Percentiles rank a stretch among this genome's conserved stretches.
phyloP scores from a whole-genome alignment of 1,140 invertebrate genomes.

The Sinonovacula constricta region DNA sequence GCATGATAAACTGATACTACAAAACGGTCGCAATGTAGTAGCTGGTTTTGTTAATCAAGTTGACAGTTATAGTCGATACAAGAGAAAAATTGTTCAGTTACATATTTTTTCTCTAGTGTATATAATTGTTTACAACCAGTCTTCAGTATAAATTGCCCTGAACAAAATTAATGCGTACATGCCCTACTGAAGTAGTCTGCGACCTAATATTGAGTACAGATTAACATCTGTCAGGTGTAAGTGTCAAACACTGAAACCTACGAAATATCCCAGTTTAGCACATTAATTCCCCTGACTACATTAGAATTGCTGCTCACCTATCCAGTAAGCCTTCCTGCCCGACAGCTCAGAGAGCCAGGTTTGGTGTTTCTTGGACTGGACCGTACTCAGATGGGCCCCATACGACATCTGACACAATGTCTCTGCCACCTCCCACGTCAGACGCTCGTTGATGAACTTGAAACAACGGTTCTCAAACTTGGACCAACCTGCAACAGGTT shows the following conservation, averaged over 20 bases:
- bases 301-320: conserved; percentile 61
- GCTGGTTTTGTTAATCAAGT: too few relatives aligned
- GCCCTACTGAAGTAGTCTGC: neutral
- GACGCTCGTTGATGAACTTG: conserved; percentile 65
- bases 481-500: conserved; percentile 63
- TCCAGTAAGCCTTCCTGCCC: conserved; percentile 73
- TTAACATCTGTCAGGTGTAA: neutral
- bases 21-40: too few relatives aligned
- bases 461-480: conserved; percentile 72
- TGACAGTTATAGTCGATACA: too few relatives aligned
- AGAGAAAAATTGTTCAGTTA: too few relatives aligned
- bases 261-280: neutral
- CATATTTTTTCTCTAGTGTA: too few relatives aligned
- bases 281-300: neutral
- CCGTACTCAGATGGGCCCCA: conserved; percentile 64
- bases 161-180: neutral
- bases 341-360: conserved; percentile 63
- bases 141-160: neutral
- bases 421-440: conserved; percentile 73
- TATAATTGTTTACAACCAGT: too few relatives aligned
- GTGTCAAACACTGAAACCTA: neutral
- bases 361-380: conserved; percentile 65
- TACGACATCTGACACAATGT: conserved; percentile 63
- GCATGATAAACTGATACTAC: too few relatives aligned
- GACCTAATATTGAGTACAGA: neutral